Conservation (phyloP, 2,113 vertebrate genomes). For the Gymnobelideus leadbeateri region DNA sequence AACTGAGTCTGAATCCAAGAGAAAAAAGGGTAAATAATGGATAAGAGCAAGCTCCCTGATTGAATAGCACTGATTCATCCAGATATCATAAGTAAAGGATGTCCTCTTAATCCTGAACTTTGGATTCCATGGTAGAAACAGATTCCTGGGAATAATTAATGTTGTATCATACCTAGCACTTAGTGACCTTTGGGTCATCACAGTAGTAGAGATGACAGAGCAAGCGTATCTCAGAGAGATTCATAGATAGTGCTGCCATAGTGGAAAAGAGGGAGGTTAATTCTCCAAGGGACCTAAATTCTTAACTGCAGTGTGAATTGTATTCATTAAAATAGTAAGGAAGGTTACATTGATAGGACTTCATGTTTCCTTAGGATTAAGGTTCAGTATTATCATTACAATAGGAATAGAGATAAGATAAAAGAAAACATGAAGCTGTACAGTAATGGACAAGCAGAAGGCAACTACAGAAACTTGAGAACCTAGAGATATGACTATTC, state of each 20-base stretch:
- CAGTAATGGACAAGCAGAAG: neutral
- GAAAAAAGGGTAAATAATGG: constrained; percentile 36
- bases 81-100: constrained; percentile 42
- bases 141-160: constrained; percentile 58
- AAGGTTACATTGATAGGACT: constrained; percentile 15
- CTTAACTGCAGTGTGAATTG: constrained; percentile 25
- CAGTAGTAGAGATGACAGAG: neutral
- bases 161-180: constrained; percentile 27
- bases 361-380: constrained; percentile 47
- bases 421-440: constrained; percentile 24
- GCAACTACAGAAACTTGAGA: neutral
- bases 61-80: constrained; percentile 56
- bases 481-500: neutral
- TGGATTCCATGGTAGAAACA: constrained; percentile 27
- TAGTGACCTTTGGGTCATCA: constrained; percentile 20
- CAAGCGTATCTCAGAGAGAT: constrained; percentile 5
- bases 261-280: constrained; percentile 35
- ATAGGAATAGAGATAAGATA: neutral
- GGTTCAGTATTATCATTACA: constrained; percentile 47
- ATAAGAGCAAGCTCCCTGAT: constrained; percentile 33
- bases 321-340: constrained; percentile 51
- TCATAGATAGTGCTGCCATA: constrained; percentile 16
- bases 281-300: constrained; percentile 38
- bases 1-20: constrained; percentile 38
- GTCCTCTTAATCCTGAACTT: constrained; percentile 49